These are phyloP conservation scores for Drosophila aff. DNA, from an alignment of 1,140 invertebrate genomes.

Conservation along the genomic window DNA sequence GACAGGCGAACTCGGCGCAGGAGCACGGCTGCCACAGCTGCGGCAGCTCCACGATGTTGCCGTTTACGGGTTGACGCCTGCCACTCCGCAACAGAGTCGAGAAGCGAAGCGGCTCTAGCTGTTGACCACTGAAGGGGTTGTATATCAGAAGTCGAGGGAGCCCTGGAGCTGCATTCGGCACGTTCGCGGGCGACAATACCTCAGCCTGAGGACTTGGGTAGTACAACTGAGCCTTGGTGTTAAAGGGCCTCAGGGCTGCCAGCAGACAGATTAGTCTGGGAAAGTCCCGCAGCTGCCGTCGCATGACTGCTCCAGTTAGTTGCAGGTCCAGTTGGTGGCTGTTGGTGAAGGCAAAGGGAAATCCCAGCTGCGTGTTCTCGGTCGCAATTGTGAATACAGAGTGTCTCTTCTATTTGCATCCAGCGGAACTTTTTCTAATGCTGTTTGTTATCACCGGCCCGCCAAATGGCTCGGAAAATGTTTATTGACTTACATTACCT, in stretches of 20 bases:
- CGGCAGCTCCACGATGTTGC: slow-evolving; percentile 59
- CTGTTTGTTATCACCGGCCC: slow-evolving; percentile 26
- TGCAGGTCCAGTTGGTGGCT: slow-evolving; percentile 9
- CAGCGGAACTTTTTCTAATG: slow-evolving; percentile 15
- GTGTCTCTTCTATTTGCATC: slow-evolving; percentile 42
- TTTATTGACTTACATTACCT: slow-evolving; percentile 59
- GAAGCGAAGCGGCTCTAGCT: slow-evolving; percentile 35
- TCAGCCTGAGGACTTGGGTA: not conserved
- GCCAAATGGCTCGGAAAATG: slow-evolving; percentile 72
- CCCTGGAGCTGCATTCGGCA: not conserved
- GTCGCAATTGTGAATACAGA: slow-evolving; percentile 73
- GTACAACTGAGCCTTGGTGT: slow-evolving; percentile 33
- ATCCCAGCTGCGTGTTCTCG: slow-evolving; percentile 55
- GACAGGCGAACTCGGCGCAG: slow-evolving; percentile 56
- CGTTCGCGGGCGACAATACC: not conserved
- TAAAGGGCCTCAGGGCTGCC: not conserved
- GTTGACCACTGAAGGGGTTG: slow-evolving; percentile 43
- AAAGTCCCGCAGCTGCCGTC: slow-evolving; percentile 8
- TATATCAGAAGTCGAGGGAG: slow-evolving; percentile 32
- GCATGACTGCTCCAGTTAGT: slow-evolving; percentile 52
- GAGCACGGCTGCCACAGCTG: slow-evolving; percentile 56
- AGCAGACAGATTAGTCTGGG: slow-evolving; percentile 30
- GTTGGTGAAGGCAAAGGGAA: slow-evolving; percentile 12
- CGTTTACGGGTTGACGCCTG: slow-evolving; percentile 24
- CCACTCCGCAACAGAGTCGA: not conserved